A percentile compares a stretch with the other conserved stretches of the same genome.
Conservation (phyloP, 2,797 vertebrate genomes). For the Platyrinchus mystaceus region DNA sequence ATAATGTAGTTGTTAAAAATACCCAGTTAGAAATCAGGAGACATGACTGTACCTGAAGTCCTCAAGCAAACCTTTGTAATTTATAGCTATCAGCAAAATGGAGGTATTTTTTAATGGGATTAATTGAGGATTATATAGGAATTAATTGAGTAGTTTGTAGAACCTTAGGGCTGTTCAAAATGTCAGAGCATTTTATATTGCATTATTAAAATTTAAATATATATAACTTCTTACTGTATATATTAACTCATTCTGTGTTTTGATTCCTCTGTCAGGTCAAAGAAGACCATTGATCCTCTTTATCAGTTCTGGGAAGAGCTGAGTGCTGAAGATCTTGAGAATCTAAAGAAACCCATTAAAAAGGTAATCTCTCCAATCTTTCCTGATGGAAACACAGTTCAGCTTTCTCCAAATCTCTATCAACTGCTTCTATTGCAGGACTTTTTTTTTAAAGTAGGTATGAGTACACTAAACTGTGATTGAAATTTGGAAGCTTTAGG, state of each 20-base stretch:
- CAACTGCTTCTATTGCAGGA: not conserved
- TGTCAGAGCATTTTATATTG: not conserved
- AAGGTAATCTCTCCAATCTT: constrained; percentile 78
- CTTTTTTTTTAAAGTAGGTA: not conserved
- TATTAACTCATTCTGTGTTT: not conserved
- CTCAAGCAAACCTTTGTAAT: not conserved
- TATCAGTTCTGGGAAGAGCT: constrained; percentile 93
- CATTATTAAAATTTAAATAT: not conserved
- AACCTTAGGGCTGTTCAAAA: not conserved
- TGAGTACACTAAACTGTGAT: not conserved
- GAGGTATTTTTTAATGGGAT: not conserved
- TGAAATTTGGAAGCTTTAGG: not conserved
- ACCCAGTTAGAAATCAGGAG: not conserved
- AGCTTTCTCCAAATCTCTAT: not conserved
- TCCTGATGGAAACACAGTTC: not conserved
- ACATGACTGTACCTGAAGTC: not conserved
- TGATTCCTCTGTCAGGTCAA: constrained; percentile 78
- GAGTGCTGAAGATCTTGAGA: constrained; percentile 76
- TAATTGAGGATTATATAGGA: not conserved
- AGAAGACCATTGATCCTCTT: constrained; percentile 83
- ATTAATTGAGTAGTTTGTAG: not conserved
- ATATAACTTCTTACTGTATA: not conserved
- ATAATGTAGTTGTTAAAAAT: not conserved
- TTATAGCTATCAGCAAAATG: not conserved
- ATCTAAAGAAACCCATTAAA: constrained; percentile 62